These are phyloP conservation scores for Eurystomus glaucurus DNA, from an alignment of 2,797 vertebrate species.

Conservation along the genomic window DNA sequence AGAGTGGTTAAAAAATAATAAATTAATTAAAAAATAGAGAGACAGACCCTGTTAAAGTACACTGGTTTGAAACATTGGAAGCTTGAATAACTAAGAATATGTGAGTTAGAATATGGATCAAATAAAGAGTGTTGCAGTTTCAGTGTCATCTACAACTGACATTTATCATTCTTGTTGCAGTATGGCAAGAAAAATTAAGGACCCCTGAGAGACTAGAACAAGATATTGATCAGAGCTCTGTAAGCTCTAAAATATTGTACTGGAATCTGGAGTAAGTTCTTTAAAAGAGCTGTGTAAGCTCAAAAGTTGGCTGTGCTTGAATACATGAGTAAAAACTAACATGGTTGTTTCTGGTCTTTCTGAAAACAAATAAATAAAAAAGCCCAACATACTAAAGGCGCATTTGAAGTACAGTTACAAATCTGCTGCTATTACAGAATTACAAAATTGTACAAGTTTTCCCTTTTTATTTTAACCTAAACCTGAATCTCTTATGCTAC, in stretches of 20 bases:
- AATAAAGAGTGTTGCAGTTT: not conserved
- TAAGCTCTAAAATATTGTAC: not conserved
- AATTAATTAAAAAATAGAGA: not conserved
- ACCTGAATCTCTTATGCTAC: fast-evolving
- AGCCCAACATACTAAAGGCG: not conserved
- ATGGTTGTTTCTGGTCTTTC: not conserved
- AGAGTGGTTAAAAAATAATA: not conserved
- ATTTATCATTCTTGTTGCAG: conserved; percentile 53
- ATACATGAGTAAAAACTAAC: not conserved
- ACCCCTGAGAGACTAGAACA: not conserved
- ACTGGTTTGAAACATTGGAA: not conserved
- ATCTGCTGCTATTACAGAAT: not conserved
- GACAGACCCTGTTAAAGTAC: not conserved
- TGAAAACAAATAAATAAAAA: not conserved
- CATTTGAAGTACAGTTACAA: not conserved
- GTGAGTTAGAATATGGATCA: conserved; percentile 1
- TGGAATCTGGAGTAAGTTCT: not conserved
- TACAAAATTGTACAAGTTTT: not conserved
- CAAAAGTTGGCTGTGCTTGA: not conserved
- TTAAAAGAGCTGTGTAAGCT: conserved; percentile 33
- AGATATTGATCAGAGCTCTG: conserved; percentile 50
- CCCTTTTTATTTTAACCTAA: not conserved
- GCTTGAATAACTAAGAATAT: not conserved
- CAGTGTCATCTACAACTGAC: not conserved
- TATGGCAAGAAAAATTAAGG: conserved; percentile 11